phyloP scores from a whole-genome alignment of 2,113 vertebrate genomes.

The Setophaga kirtlandii region DNA sequence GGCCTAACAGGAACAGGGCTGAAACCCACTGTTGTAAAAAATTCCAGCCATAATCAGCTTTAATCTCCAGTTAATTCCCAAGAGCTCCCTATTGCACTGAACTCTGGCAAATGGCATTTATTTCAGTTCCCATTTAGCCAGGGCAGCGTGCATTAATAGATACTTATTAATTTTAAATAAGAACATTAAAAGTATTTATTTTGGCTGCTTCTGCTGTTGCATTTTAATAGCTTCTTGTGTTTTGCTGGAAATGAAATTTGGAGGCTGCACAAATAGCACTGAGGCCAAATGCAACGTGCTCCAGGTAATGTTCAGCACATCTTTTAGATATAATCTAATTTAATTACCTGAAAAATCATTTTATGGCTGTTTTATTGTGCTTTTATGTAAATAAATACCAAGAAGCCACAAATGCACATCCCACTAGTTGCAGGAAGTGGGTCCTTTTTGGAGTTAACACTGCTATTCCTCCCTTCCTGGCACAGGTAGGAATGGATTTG shows the following conservation, averaged over 20 bases:
- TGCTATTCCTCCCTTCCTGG: neutral
- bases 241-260: neutral
- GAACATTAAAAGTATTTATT: neutral
- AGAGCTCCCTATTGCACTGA: neutral
- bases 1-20: neutral
- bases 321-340: neutral
- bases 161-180: neutral
- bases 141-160: neutral
- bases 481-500: neutral
- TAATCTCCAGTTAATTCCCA: conserved; percentile 4
- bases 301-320: neutral
- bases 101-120: neutral
- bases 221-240: neutral
- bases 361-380: neutral
- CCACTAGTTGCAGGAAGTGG: neutral
- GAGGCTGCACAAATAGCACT: neutral
- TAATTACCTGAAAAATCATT: conserved; percentile 4
- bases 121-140: neutral
- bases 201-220: neutral
- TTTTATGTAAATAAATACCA: neutral
- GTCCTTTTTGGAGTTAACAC: neutral
- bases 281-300: neutral
- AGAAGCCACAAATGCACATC: neutral
- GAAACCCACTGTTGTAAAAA: neutral
- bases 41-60: neutral